Evolutionary conservation across 2,797 vertebrate species (phyloP), one percentile per base, ranked within the genome.

Genomic region (Megaceryle alcyon): DNA sequence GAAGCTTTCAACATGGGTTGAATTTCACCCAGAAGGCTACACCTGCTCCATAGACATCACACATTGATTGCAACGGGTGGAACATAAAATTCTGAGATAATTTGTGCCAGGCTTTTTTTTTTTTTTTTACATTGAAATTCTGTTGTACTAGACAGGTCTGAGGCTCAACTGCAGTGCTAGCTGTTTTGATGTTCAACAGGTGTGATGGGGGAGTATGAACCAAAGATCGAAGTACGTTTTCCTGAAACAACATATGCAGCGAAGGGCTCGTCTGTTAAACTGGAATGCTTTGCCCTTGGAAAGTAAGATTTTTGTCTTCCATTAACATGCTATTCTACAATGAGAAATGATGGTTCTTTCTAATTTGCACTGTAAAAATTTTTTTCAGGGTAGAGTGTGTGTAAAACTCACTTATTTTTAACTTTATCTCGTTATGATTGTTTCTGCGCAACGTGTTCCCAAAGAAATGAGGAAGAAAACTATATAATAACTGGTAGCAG

Each of bases 131-230:
- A 78, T 83, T 76, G 90, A 51, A 46, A 48, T 35, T 93, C 61
- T 96, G 43, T 61, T 90, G 82, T 35, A 41, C 6, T 22, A 79
- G 96, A 7, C 75, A 94, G 93, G 86, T 79, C 61, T 88, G 88
- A 91, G 91, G 66, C 90, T 83, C 96, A 72, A 61, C 72, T 96
- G 93, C 37, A 92, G 25, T 75, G 90, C 94, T 97, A 96, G 92
- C 82, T 98, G 68, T 97, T 97, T 87, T 97, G 96, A 12, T 97
- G 90, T 97, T 96, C 97, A 89, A 96, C 98, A 99, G 99, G 99
- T 98, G 98, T 98, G 94, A 99, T 99, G 99, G 99, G 99, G 71
- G 99, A 99, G 97, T 99, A 99, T 23, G 99, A 99, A 94, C 99
- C 99, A 91, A 99, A 99, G 98, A 99, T 99, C 85, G 99, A 99